These are phyloP conservation scores for Bellardia bayeri DNA, from an alignment of 2,888 invertebrate species.

Conservation along the genomic window DNA sequence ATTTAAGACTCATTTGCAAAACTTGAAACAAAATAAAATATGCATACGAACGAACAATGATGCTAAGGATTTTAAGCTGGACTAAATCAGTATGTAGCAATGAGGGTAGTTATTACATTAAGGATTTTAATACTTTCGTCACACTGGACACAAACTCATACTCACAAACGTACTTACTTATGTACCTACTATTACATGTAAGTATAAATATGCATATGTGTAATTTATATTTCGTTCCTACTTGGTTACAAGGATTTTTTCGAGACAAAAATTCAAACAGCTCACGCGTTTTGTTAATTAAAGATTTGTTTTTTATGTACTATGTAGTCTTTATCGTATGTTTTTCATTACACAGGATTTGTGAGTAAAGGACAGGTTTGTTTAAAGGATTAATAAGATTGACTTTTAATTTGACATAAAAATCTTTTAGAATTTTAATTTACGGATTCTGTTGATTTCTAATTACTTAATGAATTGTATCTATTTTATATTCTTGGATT, in stretches of 20 bases:
- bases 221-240: constrained; percentile 40
- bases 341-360: constrained; percentile 2
- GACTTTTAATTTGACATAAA: constrained; percentile 53
- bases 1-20: constrained; percentile 61
- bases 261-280: constrained; percentile 14
- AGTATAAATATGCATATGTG: neutral
- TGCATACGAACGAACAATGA: constrained; percentile 3
- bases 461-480: neutral
- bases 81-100: constrained; percentile 15
- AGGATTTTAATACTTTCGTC: constrained; percentile 64
- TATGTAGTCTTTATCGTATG: neutral
- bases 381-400: constrained; percentile 49
- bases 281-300: constrained; percentile 50
- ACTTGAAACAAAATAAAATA: constrained; percentile 21
- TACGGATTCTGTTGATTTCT: neutral
- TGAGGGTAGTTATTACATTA: constrained; percentile 55
- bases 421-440: constrained; percentile 10
- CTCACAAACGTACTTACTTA: neutral
- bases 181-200: neutral
- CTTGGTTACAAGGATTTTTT: constrained; percentile 35
- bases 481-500: neutral
- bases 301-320: constrained; percentile 26
- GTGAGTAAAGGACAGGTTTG: neutral
- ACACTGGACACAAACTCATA: constrained; percentile 60
- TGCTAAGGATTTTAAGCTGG: constrained; percentile 28